Evolutionary conservation across 1,140 invertebrate genomes (phyloP), one percentile per base, ranked within the genome.

Genomic region (Eupristina koningsbergeri): DNA sequence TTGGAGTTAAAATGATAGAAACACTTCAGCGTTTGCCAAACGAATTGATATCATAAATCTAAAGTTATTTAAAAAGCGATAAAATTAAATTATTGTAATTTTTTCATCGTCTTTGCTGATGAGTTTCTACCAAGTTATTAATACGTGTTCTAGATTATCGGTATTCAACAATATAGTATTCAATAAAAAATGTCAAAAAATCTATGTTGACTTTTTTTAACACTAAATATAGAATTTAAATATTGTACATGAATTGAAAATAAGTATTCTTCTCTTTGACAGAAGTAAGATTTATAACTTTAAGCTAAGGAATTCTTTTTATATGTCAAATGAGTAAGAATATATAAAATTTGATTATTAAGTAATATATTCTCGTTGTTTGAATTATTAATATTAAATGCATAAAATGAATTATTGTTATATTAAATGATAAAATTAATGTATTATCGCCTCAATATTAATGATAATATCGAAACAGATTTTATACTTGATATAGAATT

Each of bases 401-500:
- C 50, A 76, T 22, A 53, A 74, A 45, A 80, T 84, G 81, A 41
- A 79, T 84, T 84, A 74, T 53, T 75, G 39, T 75, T 64, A 58
- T 53, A 64, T 74, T 80, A 39, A 75, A 84, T 74, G 63, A 31
- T 73, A 36, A 53, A 80, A 67, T 50, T 47, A 64, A 29, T 34
- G 50, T 84, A 75, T 75, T 63, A 84, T 73, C 69, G 71, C 77
- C 58, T 84, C 50, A 47, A 73, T 61, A 63, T 79, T 83, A 83
- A 41, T 29, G 6, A 73, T 71, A 61, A 73, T 74, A 77, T 58
- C 2, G 64, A 79, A 78, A 53, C 64, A 47, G 81, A 86, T 86
- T 86, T 80, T 84, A 81, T 84, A 87, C 64, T 85, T 81, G 86
- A 73, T 78, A 50, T 19, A 73, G 36, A 79, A 84, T 69, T 34